Base-by-base conservation (phyloP, 2,888 invertebrate species). In the Xestia xanthographa region DNA sequence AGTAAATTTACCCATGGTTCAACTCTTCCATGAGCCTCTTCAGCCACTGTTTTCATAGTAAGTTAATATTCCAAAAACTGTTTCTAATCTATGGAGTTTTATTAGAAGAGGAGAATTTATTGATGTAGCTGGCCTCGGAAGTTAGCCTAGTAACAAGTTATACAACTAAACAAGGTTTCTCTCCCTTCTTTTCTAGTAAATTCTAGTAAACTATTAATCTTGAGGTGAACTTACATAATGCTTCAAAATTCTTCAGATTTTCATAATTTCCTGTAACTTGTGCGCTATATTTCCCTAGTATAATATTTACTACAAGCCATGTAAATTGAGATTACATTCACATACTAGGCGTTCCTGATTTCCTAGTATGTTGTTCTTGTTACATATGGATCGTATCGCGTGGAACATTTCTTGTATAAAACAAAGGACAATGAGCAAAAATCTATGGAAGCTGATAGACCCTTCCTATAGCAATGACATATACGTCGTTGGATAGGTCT, bases 341-440 rank as follows among this genome's bases (percentile, higher is more conserved):
- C n/a, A 41, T 34, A 41, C 75, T 14, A 5, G 12, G 20, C n/a
- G n/a, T 29, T 62, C 14, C 48, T 78, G 43, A 29, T 38, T 50
- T 26, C 58, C 78, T 78, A 20, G 79, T 66, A 60, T 11, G 6
- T 66, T 56, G 38, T 29, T 77, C 17, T 41, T 26, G 41, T n/a
- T 50, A 75, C 74, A 12, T 60, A 63, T 11, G 29, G 48, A 74
- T 45, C 26, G 9, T 20, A 17, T 75, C 29, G 2, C 48, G 12
- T 4, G 17, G n/a, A n/a, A n/a, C n/a, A n/a, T n/a, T n/a, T n/a
- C n/a, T n/a, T n/a, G n/a, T n/a, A n/a, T n/a, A n/a, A n/a, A n/a
- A n/a, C n/a, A n/a, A n/a, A n/a, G n/a, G n/a, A n/a, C n/a, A n/a
- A n/a, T n/a, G n/a, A n/a, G n/a, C n/a, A n/a, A n/a, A n/a, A n/a